Percentiles rank a stretch among this genome's conserved stretches.
These are phyloP conservation scores for Eolophus roseicapilla DNA, from an alignment of 2,113 vertebrate genomes.

Conservation along the genomic window DNA sequence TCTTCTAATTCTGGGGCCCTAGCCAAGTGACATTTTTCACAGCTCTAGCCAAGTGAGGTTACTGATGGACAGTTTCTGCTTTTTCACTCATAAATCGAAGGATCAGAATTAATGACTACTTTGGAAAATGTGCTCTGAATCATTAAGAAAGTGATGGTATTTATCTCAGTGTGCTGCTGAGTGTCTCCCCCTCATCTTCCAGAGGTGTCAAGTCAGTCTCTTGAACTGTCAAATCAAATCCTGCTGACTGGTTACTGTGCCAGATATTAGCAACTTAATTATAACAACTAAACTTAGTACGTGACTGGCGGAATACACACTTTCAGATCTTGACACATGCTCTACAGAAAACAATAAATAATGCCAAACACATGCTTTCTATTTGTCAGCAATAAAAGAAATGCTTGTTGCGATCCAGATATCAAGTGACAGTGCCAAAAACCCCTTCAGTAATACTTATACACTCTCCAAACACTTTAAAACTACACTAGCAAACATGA, in stretches of 20 bases:
- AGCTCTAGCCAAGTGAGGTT: background rate
- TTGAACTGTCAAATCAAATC: conserved; percentile 6
- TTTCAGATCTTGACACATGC: conserved; percentile 24
- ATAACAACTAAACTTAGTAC: background rate
- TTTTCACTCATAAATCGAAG: background rate
- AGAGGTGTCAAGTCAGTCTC: background rate
- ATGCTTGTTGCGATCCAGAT: conserved; percentile 17
- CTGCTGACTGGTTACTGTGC: background rate
- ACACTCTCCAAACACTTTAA: background rate
- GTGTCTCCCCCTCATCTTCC: background rate
- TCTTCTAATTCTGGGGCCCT: background rate
- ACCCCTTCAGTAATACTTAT: background rate
- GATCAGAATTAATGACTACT: background rate
- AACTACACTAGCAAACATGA: background rate
- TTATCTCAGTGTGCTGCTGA: background rate
- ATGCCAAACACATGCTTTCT: conserved; percentile 48
- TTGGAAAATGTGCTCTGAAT: background rate
- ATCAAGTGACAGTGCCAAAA: conserved; percentile 36
- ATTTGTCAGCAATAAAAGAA: conserved; percentile 57
- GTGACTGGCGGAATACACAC: conserved; percentile 10
- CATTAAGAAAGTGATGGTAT: background rate
- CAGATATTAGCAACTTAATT: conserved; percentile 33
- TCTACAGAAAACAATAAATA: conserved; percentile 55
- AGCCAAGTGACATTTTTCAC: accelerated
- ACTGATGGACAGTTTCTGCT: background rate